phyloP scores from a whole-genome alignment of 37 sponge, comb jelly and placozoan species.

The Petrosia ficiformis region DNA sequence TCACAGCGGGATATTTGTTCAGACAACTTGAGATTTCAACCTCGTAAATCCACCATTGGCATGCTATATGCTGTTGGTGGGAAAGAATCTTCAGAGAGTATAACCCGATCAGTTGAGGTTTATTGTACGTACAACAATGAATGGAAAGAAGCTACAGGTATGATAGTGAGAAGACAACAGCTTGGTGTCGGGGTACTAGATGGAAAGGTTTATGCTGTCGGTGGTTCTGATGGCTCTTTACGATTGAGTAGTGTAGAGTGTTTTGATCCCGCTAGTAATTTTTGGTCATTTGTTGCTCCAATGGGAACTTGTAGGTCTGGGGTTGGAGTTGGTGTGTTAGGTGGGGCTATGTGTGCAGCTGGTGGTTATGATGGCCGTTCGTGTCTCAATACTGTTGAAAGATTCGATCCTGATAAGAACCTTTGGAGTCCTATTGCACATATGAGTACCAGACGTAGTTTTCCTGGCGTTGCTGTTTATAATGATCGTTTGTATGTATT shows the following conservation, averaged over 20 bases:
- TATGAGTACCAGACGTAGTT: conserved; percentile 89
- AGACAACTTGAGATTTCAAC: conserved; percentile 54
- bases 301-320: conserved; percentile 92
- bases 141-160: conserved; percentile 70
- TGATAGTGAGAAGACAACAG: conserved; percentile 91
- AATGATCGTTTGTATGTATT: conserved; percentile 68
- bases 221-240: conserved; percentile 93
- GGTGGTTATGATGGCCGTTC: conserved; percentile 89
- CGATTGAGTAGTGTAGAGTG: conserved; percentile 94
- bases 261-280: conserved; percentile 74
- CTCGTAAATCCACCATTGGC: conserved; percentile 81
- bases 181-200: conserved; percentile 84
- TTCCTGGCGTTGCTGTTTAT: conserved; percentile 88
- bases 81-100: conserved; percentile 91
- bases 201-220: conserved; percentile 90
- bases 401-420: conserved; percentile 89
- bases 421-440: conserved; percentile 87
- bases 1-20: conserved; percentile 40
- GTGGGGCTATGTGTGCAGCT: conserved; percentile 91
- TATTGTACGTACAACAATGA: conserved; percentile 63
- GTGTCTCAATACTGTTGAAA: conserved; percentile 90
- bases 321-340: conserved; percentile 90
- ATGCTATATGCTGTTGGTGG: conserved; percentile 88
- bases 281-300: conserved; percentile 93
- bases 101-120: conserved; percentile 81